Base-by-base conservation (phyloP, 2,113 vertebrate genomes). In the Chloropsis cyanopogon region DNA sequence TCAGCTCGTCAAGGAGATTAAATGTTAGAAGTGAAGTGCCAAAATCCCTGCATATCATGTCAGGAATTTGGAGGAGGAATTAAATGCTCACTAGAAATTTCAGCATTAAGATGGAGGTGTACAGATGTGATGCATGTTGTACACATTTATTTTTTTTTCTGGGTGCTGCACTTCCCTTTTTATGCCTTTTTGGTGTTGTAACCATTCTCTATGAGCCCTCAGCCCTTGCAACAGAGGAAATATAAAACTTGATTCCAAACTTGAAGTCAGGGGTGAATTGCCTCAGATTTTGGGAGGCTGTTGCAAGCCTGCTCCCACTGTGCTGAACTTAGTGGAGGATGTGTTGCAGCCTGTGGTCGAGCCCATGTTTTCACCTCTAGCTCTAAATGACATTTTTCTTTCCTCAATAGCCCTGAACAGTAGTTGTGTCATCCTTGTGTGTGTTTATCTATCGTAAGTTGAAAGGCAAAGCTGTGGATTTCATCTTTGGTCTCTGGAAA, bases 401-500 rank as follows among this genome's bases (percentile, higher is more conserved):
- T 29, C 73, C 53, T 65, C 61, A 33, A 7, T 11, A 60, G 47
- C 69, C 59, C n/a, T 42, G 28, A 82, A 92, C 88, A 75, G 93
- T 90, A 88, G 93, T 85, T 95, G 86, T 91, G 93, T 95, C 93
- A 89, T 76, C 50, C 23, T 53, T 35, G 73, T 10, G 1, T 50
- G 37, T 63, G 21, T 96, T 86, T 83, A 56, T 75, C 76, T 75
- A 37, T 50, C 24, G 0, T 22, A 41, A 83, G 31, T 42, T 88
- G 60, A 81, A 95, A 95, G 82, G 61, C 88, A 82, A 79, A 65
- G 24, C 66, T 56, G 91, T 49, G 57, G 49, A 54, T 92, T 95
- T 94, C 17, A 4, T 75, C 86, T 84, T 68, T 69, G 44, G 81
- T 84, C 26, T 93, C 57, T 85, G 89, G 78, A 86, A 95, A 83